Conservation (phyloP, 2,113 vertebrate genomes). For the Misgurnus mizolepis region DNA sequence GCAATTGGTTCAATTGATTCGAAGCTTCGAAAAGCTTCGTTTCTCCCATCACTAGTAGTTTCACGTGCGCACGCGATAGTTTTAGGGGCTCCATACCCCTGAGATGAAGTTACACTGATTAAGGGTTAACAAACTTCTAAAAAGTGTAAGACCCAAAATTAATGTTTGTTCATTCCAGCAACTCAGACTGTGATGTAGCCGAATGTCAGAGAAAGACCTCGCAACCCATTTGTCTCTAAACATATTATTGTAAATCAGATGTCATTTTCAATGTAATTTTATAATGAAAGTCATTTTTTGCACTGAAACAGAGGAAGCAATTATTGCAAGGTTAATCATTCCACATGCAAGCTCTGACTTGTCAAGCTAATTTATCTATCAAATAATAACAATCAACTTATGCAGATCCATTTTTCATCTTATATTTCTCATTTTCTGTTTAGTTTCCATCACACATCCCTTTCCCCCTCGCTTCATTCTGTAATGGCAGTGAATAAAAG, state of each 20-base stretch:
- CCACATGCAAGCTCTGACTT: background rate
- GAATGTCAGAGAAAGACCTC: background rate
- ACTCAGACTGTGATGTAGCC: no score
- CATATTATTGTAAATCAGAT: background rate
- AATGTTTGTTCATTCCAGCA: no score
- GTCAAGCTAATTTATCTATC: conserved; percentile 28
- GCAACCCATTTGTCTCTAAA: background rate
- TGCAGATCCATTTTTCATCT: background rate
- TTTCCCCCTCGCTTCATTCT: conserved; percentile 46
- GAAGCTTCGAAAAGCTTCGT: no score
- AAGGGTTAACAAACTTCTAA: no score
- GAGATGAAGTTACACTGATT: no score
- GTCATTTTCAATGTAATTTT: conserved; percentile 18
- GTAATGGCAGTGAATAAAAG: conserved; percentile 65
- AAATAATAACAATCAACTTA: conserved; percentile 9
- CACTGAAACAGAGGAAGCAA: conserved; percentile 24
- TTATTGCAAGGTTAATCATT: conserved; percentile 34
- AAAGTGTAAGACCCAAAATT: no score
- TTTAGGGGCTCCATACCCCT: no score
- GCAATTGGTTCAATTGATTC: no score
- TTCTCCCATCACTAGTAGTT: no score
- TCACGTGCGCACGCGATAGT: no score
- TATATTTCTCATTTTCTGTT: conserved; percentile 14
- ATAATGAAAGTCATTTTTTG: conserved; percentile 28
- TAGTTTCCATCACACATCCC: conserved; percentile 40